A percentile compares a stretch with the other conserved stretches of the same genome.
Evolutionary conservation across 2,113 vertebrate species (phyloP).

Genomic region (Cichladusa arquata): DNA sequence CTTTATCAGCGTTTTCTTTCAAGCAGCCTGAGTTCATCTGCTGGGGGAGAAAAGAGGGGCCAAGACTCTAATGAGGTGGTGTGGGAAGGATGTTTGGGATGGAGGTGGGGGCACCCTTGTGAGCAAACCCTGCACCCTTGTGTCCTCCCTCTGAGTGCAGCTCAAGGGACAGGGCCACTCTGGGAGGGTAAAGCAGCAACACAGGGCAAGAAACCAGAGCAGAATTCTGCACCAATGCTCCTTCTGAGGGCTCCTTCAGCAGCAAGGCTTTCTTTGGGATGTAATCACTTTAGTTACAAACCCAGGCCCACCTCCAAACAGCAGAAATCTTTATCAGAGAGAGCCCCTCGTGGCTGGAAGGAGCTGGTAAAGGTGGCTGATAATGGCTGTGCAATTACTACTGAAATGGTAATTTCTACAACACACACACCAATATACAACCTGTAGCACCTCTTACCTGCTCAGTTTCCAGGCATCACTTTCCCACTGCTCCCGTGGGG

Average conservation of each 20-base stretch:
- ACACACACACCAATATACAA: neutral
- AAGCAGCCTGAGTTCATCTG: rapidly evolving
- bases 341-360: neutral
- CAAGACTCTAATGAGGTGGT: neutral
- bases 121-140: neutral
- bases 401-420: neutral
- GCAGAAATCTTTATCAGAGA: neutral
- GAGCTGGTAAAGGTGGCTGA: neutral
- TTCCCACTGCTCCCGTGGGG: rapidly evolving
- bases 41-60: neutral
- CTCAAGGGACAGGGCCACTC: neutral
- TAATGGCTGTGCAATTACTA: neutral
- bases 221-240: neutral
- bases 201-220: neutral
- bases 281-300: neutral
- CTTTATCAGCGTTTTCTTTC: neutral
- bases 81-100: neutral
- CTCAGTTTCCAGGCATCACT: neutral
- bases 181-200: neutral
- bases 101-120: neutral
- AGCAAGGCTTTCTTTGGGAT: neutral
- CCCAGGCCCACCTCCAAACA: neutral
- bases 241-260: neutral
- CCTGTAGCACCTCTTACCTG: neutral
- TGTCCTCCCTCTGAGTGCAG: neutral